Evolutionary conservation across 2,113 vertebrate genomes (phyloP).

Genomic region (Eonycteris spelaea): DNA sequence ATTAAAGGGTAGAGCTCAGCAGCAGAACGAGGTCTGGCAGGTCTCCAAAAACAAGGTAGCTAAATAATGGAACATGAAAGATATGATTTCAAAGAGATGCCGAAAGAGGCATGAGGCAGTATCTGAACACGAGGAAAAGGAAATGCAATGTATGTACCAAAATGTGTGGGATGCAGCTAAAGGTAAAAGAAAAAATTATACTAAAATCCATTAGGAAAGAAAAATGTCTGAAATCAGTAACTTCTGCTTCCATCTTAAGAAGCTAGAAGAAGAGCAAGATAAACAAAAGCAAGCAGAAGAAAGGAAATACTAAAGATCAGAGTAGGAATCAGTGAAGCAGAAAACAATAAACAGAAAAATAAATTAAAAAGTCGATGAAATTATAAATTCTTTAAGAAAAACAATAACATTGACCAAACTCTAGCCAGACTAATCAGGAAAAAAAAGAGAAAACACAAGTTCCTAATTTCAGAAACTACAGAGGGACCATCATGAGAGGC

Average conservation of each 20-base stretch:
- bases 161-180: neutral
- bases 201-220: neutral
- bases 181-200: neutral
- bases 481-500: neutral
- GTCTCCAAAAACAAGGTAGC: neutral
- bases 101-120: neutral
- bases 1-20: neutral
- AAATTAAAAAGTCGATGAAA: neutral
- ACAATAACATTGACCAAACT: neutral
- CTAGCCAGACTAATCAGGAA: neutral
- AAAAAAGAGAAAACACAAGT: neutral
- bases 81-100: neutral
- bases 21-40: neutral
- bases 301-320: neutral
- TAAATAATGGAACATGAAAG: neutral
- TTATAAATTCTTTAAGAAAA: neutral
- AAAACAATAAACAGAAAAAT: neutral
- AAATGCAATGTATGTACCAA: neutral
- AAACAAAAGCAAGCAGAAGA: neutral
- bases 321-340: neutral
- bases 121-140: neutral
- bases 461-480: neutral
- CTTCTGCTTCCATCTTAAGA: neutral
- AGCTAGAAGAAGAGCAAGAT: neutral
- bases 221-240: neutral